Evolutionary conservation across 2,797 vertebrate genomes (phyloP), one percentile per base, ranked within the genome.

Genomic region (Spondyliosoma cantharus): DNA sequence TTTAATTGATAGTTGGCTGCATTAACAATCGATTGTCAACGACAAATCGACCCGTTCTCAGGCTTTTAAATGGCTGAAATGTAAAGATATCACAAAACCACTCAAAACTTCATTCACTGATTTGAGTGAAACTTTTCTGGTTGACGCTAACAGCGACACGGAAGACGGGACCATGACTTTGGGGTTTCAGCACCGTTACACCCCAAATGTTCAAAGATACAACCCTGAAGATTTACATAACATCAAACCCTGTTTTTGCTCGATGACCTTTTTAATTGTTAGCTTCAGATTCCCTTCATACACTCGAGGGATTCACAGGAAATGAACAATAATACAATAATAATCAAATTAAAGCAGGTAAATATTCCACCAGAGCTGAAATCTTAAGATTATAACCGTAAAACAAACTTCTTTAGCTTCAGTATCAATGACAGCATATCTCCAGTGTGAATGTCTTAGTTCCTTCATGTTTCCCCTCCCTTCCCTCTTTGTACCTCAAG

Each of bases 401-500:
- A 37, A 62, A 2, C 13, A 53, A 46, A 22, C 13, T 11, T 8
- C 54, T 43, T 2, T 27, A 29, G 48, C 9, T 66, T 54, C n/a
- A 5, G n/a, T 29, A 19, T 69, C 16, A 66, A n/a, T 59, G 2
- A 29, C 12, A 57, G 3, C 16, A 42, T 14, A 16, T 57, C 3
- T 61, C 45, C 17, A 50, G 5, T 43, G 1, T 68, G 0, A 24
- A 65, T 22, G 62, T 24, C 63, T 63, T 57, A 1, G 14, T 72
- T 52, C 13, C 12, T 22, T 37, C 7, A 52, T 17, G 6, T 66
- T 32, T 3, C 42, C n/a, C 49, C 52, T 1, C 42, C 75, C 53
- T 4, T 20, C 52, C 90, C 89, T 83, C 76, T 93, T 93, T 91
- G 78, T 97, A 98, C 97, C 97, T 98, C 97, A 84, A 98, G 94